Base-by-base conservation (phyloP, 2,113 vertebrate species). In the Sapayoa aenigma region DNA sequence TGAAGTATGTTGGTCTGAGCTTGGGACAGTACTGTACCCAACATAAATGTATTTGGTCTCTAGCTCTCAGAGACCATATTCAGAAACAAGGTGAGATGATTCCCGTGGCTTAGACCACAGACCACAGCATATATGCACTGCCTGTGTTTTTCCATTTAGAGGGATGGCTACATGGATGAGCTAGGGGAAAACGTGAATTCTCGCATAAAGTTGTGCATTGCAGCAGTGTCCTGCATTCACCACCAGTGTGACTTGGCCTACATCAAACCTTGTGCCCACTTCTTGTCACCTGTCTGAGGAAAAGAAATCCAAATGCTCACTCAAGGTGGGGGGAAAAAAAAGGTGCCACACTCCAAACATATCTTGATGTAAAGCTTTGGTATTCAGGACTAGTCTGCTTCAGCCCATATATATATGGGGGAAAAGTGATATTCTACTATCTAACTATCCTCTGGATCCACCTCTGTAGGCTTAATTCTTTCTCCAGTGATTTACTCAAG, bases 101-200 rank as follows among this genome's bases (percentile, higher is more conserved):
- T 77, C 3, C 56, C 67, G 31, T 85, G 56, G 16, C 37, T 78
- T n/a, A 72, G 62, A 82, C 25, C 59, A 66, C 9, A 59, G 39
- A 47, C 2, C 20, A 33, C 27, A 87, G 9, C 0, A 94, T 71
- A 78, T 6, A 37, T 0, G 1, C 0, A 0, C 14, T 82, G n/a
- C 31, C n/a, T 79, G 11, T 28, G 6, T 2, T 67, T 75, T 35
- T 24, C 31, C 28, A 10, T 83, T 79, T 60, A n/a, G 33, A 75
- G 33, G 14, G 5, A 72, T 4, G 14, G 37, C n/a, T 75, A 50
- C 15, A 14, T 37, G 31, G 63, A 27, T 27, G 16, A 58, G 2
- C 6, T 9, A 41, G 18, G 12, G 42, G 37, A 65, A 81, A 47
- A 44, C 5, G 16, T 28, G 16, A 65, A 74, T 58, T 71, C 14